These are phyloP conservation scores for Norana najaformis DNA, from an alignment of 2,888 invertebrate genomes.

Conservation along the genomic window DNA sequence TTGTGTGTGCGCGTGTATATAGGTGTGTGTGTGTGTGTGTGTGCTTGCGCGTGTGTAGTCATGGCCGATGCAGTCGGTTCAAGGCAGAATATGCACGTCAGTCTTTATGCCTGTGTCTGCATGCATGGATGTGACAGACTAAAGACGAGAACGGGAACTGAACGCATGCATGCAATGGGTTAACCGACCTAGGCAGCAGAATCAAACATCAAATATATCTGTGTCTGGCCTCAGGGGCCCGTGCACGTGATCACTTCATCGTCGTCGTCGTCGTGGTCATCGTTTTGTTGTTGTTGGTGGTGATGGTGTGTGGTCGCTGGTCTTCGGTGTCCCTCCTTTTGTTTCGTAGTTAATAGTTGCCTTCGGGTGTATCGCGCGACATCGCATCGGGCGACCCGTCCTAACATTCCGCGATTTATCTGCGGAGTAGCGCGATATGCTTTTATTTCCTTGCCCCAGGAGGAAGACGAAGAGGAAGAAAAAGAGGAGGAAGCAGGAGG, in stretches of 20 bases:
- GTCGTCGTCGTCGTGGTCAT: too few species aligned
- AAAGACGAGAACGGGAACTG: background rate
- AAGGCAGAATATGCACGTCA: background rate
- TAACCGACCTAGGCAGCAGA: background rate
- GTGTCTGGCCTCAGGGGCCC: too few species aligned
- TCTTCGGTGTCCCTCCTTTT: background rate
- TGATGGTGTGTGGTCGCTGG: too few species aligned
- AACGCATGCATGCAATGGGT: background rate
- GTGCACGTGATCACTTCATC: too few species aligned
- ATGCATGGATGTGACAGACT: background rate
- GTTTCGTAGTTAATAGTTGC: background rate
- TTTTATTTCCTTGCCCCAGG: background rate
- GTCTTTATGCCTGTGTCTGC: background rate
- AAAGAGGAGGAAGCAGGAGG: too few species aligned
- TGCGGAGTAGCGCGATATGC: constrained; percentile 5
- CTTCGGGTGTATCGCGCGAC: background rate
- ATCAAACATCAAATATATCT: background rate
- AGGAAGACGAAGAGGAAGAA: too few species aligned
- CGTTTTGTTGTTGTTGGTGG: too few species aligned
- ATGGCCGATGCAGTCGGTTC: background rate
- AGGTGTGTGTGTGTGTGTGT: too few species aligned
- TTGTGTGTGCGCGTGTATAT: too few species aligned
- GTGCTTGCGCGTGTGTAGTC: background rate
- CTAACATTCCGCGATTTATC: background rate
- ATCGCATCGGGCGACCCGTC: background rate